A percentile compares a stretch with the other conserved stretches of the same genome.
These are phyloP conservation scores for Stenoptilia bipunctidactyla DNA, from an alignment of 2,888 invertebrate genomes.

Conservation along the genomic window DNA sequence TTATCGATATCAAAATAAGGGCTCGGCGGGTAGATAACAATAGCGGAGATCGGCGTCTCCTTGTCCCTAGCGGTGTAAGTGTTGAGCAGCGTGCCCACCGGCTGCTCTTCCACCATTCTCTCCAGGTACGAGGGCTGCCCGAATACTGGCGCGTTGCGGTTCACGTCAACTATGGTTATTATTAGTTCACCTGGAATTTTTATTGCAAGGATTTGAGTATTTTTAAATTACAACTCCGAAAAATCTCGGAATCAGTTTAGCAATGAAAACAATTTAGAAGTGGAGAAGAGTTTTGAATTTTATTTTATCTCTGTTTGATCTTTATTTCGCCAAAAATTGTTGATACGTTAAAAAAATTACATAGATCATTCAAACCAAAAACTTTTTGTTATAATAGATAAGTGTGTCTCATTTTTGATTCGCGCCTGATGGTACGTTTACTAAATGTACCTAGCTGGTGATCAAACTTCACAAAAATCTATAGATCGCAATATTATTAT, in stretches of 20 bases:
- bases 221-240: no score
- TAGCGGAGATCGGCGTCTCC: constrained; percentile 86
- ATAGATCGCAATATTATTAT: no score
- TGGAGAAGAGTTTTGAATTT: no score
- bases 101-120: constrained; percentile 83
- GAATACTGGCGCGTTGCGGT: constrained; percentile 74
- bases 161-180: constrained; percentile 79
- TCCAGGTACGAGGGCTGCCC: constrained; percentile 51
- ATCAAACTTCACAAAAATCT: no score
- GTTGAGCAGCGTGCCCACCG: constrained; percentile 80
- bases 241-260: no score
- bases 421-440: no score
- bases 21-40: constrained; percentile 77
- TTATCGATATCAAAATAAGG: constrained; percentile 86
- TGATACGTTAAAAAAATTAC: no score
- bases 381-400: constrained; percentile 9
- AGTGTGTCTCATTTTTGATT: neutral
- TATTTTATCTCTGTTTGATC: no score
- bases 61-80: constrained; percentile 84
- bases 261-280: no score
- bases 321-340: no score
- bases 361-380: neutral
- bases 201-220: no score
- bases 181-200: constrained; percentile 68
- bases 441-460: no score